Conservation (phyloP, 2,888 invertebrate species). For the Callyntrura sp. region DNA sequence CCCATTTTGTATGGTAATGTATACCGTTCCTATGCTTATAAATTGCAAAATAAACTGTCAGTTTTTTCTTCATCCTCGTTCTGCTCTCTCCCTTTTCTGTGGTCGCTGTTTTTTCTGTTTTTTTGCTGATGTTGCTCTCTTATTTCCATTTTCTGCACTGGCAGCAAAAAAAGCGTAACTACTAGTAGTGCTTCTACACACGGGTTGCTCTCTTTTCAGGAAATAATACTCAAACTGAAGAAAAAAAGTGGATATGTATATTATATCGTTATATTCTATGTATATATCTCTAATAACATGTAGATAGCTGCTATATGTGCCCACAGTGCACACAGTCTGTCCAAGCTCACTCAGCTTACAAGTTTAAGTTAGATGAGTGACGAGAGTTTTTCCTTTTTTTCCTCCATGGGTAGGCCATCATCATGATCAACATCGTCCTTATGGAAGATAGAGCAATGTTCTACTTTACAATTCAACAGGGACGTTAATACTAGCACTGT, state of each 20-base stretch:
- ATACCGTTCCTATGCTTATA: slow-evolving; percentile 77
- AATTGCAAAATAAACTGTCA: slow-evolving; percentile 79
- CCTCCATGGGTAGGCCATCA: slow-evolving; percentile 18
- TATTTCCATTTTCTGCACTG: slow-evolving; percentile 77
- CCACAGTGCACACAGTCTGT: slow-evolving; percentile 38
- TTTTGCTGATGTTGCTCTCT: slow-evolving; percentile 74
- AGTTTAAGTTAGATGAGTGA: slow-evolving; percentile 72
- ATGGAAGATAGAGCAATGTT: slow-evolving; percentile 51
- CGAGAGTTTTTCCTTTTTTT: slow-evolving; percentile 58
- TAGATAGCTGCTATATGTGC: not conserved
- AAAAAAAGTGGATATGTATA: no score
- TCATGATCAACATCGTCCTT: slow-evolving; percentile 32
- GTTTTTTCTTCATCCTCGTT: slow-evolving; percentile 72
- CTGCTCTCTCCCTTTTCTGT: slow-evolving; percentile 54
- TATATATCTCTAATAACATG: slow-evolving; percentile 19
- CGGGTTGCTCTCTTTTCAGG: slow-evolving; percentile 21
- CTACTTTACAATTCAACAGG: slow-evolving; percentile 76
- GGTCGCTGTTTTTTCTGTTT: slow-evolving; percentile 58
- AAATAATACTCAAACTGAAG: slow-evolving; percentile 23
- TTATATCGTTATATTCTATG: not conserved
- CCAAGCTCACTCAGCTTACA: slow-evolving; percentile 55
- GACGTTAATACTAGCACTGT: slow-evolving; percentile 60
- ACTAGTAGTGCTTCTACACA: slow-evolving; percentile 30
- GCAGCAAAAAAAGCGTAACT: slow-evolving; percentile 63
- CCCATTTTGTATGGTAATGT: slow-evolving; percentile 76